phyloP scores from a whole-genome alignment of 35 echinoderm and acorn worm species.

The Ophioderma brevispina region DNA sequence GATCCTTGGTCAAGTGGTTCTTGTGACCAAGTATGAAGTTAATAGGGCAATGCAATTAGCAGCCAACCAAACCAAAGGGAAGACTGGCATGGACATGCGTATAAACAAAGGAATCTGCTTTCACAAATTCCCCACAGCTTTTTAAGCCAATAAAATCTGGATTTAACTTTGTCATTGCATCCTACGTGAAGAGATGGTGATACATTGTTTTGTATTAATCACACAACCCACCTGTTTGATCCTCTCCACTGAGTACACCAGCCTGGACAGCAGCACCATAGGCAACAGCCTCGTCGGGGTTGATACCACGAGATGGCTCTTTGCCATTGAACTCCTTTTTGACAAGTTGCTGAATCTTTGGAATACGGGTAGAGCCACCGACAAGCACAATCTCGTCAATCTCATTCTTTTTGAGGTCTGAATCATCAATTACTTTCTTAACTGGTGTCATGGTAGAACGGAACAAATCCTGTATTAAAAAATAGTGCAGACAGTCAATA shows the following conservation, averaged over 20 bases:
- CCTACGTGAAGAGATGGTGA: too few species aligned
- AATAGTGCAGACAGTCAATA: too few species aligned
- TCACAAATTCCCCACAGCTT: too few species aligned
- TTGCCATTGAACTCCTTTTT: constrained; percentile 82
- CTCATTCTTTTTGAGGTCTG: constrained; percentile 76
- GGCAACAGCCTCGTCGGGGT: constrained; percentile 95
- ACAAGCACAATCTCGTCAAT: constrained; percentile 93
- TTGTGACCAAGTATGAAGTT: too few species aligned
- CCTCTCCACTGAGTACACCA: constrained; percentile 92
- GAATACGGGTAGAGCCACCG: constrained; percentile 95
- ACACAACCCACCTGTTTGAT: constrained; percentile 78
- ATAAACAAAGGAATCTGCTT: too few species aligned
- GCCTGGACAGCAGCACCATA: constrained; percentile 97
- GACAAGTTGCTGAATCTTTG: constrained; percentile 80
- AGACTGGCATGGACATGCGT: too few species aligned
- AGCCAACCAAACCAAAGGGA: too few species aligned
- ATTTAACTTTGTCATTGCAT: too few species aligned
- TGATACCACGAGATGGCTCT: constrained; percentile 90
- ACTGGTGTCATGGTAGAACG: constrained; percentile 92
- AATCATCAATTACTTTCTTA: constrained; percentile 77
- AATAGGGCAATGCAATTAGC: too few species aligned
- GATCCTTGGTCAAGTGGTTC: too few species aligned
- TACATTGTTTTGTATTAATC: too few species aligned
- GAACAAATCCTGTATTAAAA: constrained; percentile 78
- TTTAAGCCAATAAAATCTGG: too few species aligned